Base-by-base conservation (phyloP, 2,797 vertebrate genomes). In the Orestias chungarensis region DNA sequence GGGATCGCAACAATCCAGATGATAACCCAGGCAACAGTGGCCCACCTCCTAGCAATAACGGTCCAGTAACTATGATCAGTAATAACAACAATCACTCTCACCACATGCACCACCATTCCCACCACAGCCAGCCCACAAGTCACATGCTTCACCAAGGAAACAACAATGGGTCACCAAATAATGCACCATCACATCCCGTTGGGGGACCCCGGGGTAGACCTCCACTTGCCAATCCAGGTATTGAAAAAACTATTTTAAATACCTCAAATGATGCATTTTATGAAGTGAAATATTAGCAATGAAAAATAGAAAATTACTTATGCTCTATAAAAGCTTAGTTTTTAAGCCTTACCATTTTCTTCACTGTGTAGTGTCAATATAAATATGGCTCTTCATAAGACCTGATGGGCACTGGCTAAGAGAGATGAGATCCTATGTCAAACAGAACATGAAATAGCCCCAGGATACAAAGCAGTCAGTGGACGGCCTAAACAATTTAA, bases 1-100 rank as follows among this genome's bases (percentile, higher is more conserved):
- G 97, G 97, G 97, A 99, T 90, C 96, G 95, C 86, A 98, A 98
- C 91, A 97, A 95, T 92, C 94, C 96, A 67, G 96, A 93, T 92
- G 93, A 93, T 90, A 95, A 95, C 87, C 90, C 94, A 83, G 82
- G 94, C 93, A 91, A 93, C 76, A 78, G 80, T 1, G 85, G 84
- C 50, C 91, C 89, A 71, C 86, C 87, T 55, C 78, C 89, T 54
- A 91, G n/a, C 78, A 94, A 93, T 79, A 93, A 87, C 70, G 87
- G 87, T 70, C 88, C 89, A 80, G 90, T 88, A 64, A 86, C 83
- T 70, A 79, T 90, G 35, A 73, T 90, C 68, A 94, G 90, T 82
- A 92, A 88, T 80, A 90, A 88, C 93, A 92, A 84, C 86, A 93
- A 93, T 93, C 93, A 95, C 90, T 64, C 85, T 82, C 93, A 92